A percentile compares a stretch with the other conserved stretches of the same genome.
phyloP scores from a whole-genome alignment of 2,888 invertebrate genomes.

The Drosophila nr. medialis region DNA sequence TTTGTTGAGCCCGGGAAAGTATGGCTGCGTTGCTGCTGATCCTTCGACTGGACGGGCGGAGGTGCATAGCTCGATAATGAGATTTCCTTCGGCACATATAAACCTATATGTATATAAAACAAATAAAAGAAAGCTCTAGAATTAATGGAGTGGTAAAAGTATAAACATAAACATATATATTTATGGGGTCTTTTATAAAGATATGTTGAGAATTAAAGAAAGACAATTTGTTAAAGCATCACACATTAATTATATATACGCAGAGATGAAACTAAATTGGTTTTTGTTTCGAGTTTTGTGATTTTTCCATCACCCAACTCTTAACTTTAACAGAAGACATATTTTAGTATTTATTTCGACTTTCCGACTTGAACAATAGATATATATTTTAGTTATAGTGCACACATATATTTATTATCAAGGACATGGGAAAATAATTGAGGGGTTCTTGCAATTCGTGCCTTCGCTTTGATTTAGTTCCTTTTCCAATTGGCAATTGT shows the following conservation, averaged over 20 bases:
- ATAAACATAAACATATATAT: neutral
- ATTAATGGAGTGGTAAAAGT: neutral
- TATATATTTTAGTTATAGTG: neutral
- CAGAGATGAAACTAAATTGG: neutral
- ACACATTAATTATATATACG: neutral
- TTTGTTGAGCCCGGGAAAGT: slow-evolving; percentile 3
- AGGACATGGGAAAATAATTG: neutral
- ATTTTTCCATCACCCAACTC: neutral
- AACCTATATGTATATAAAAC: slow-evolving; percentile 56
- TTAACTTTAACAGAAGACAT: neutral
- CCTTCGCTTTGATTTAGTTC: slow-evolving; percentile 18
- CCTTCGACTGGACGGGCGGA: slow-evolving; percentile 62
- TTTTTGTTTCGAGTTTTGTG: neutral
- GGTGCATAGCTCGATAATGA: slow-evolving; percentile 83
- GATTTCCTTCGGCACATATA: slow-evolving; percentile 84
- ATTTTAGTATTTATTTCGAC: neutral
- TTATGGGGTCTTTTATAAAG: neutral
- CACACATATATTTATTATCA: neutral
- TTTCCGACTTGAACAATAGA: neutral
- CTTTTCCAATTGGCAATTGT: slow-evolving; percentile 7
- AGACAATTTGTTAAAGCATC: neutral
- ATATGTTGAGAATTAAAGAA: neutral
- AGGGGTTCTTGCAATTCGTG: slow-evolving; percentile 9
- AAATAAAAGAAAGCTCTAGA: neutral
- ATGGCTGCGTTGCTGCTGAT: slow-evolving; percentile 6